Conservation (phyloP, 37 sponge, comb jelly and placozoan species). For the Tethya wilhelma region DNA sequence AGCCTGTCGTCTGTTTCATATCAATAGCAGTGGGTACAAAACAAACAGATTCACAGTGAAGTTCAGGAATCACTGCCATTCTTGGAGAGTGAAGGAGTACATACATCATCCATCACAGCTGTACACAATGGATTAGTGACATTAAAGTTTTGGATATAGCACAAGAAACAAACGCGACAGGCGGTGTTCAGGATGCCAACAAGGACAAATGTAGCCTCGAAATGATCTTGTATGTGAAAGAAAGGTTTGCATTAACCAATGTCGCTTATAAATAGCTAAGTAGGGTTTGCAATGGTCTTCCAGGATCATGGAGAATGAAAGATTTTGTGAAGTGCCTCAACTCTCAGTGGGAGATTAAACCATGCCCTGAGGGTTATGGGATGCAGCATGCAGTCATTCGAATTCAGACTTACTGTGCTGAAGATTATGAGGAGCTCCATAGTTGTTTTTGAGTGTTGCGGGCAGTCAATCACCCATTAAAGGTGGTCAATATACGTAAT, state of each 20-base stretch:
- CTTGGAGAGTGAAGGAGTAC: constrained; percentile 1
- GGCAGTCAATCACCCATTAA: too few relatives aligned
- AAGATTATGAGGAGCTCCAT: too few relatives aligned
- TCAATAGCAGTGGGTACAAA: not conserved
- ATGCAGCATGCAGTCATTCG: too few relatives aligned
- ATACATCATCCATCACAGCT: not conserved
- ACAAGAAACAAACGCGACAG: not conserved
- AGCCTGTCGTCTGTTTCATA: not conserved
- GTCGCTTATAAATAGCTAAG: not conserved
- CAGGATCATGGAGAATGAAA: not conserved
- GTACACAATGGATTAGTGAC: not conserved
- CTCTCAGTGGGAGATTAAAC: not conserved
- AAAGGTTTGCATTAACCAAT: not conserved
- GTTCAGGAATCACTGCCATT: not conserved
- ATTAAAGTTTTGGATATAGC: not conserved
- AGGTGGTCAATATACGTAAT: too few relatives aligned
- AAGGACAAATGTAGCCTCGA: not conserved
- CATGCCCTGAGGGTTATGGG: not conserved
- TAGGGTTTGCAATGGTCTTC: not conserved
- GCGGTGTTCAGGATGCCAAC: too few relatives aligned
- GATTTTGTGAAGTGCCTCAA: not conserved
- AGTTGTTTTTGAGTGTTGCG: too few relatives aligned
- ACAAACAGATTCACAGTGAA: not conserved
- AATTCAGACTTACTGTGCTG: too few relatives aligned
- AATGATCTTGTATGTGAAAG: not conserved